phyloP scores from a whole-genome alignment of 2,113 vertebrate genomes.

The Ursus arctos region DNA sequence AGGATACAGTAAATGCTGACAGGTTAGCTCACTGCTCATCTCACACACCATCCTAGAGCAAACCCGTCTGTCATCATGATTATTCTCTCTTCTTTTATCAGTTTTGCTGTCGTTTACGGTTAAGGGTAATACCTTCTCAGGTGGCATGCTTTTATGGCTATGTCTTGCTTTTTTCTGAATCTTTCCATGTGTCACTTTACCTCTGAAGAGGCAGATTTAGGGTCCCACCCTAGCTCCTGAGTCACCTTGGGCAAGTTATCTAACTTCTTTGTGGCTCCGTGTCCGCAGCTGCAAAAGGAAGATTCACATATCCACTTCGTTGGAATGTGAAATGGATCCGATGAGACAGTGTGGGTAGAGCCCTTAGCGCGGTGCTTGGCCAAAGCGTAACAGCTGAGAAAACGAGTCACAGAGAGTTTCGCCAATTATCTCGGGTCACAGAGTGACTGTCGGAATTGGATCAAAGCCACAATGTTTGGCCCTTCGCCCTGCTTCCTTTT shows the following conservation, averaged over 20 bases:
- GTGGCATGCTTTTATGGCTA: background rate
- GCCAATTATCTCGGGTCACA: background rate
- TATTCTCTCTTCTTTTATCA: background rate
- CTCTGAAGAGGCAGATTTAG: background rate
- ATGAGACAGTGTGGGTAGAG: background rate
- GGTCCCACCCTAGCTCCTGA: background rate
- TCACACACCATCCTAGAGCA: background rate
- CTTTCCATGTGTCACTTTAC: background rate
- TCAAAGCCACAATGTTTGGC: background rate
- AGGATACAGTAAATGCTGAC: background rate
- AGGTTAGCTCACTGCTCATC: background rate
- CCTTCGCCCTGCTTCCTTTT: background rate
- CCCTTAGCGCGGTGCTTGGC: background rate
- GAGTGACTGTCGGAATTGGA: conserved; percentile 42
- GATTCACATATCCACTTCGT: background rate
- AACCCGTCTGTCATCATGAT: background rate
- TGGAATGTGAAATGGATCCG: background rate
- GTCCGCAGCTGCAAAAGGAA: background rate
- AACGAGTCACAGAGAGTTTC: background rate
- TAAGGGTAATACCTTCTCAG: background rate
- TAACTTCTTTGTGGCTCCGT: background rate
- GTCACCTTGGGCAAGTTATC: background rate
- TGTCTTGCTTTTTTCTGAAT: background rate
- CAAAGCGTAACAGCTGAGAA: background rate
- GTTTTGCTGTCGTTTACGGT: background rate